Evolutionary conservation across 1,140 invertebrate genomes (phyloP), one percentile per base, ranked within the genome.

Genomic region (Aphaenogaster floridana): DNA sequence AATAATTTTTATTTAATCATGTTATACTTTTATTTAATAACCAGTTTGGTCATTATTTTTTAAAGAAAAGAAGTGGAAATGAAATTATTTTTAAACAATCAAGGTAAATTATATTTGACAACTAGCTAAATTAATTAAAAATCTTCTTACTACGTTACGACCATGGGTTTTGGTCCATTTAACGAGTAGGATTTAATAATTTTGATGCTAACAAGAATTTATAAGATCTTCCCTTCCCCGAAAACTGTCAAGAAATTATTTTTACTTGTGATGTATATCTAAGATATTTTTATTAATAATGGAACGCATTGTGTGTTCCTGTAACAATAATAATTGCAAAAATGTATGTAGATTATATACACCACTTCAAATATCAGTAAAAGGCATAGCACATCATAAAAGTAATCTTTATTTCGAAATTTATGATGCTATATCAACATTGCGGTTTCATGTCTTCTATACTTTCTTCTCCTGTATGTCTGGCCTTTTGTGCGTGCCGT

Each of bases 401-500:
- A 28, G 9, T 52, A 69, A 68, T 15, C 3, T 50, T 48, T 36
- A 72, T 52, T 61, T 89, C 54, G 54, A 72, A 36, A 69, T 84
- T 74, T 59, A 85, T 69, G 50, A 71, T 71, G 6, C 36, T 79
- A 86, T 72, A 88, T 74, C 48, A 64, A 79, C 5, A 71, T 71
- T 69, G 21, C 39, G 42, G 64, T 86, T 86, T 36, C 21, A 81
- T 21, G 39, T n/a, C 7, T 57, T 17, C 11, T 81, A 76, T 68
- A 11, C 3, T 36, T 36, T 86, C 3, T 77, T 77, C 13, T 81
- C 71, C 93, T 98, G 97, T 84, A 98, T 96, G 59, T 97, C 96
- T 77, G 96, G 95, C 74, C 95, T 95, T 94, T 98, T 97, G 94
- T 99, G 99, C 39, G 98, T 98, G 36, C 99, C 99, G 96, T 99